These are phyloP conservation scores for Tiaroga cobitis DNA, from an alignment of 2,797 vertebrate species.

Conservation along the genomic window DNA sequence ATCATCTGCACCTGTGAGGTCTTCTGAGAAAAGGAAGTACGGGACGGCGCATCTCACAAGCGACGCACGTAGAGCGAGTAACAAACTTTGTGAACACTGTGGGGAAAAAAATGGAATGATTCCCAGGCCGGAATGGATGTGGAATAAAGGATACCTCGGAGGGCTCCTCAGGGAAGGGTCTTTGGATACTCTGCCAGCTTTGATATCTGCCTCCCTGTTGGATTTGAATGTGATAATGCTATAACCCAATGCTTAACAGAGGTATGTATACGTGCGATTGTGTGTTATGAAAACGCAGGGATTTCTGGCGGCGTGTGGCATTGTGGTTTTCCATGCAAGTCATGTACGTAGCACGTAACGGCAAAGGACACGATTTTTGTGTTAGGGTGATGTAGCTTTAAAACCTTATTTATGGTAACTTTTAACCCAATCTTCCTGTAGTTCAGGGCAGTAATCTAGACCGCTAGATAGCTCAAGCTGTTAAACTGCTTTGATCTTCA, in stretches of 20 bases:
- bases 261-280: constrained; percentile 59
- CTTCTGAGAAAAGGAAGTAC: constrained; percentile 49
- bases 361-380: constrained; percentile 8
- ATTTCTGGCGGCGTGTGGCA: constrained; percentile 17
- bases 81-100: constrained; percentile 40
- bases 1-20: constrained; percentile 52
- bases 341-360: background rate
- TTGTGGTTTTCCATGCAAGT: constrained; percentile 23
- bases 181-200: constrained; percentile 62
- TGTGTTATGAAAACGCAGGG: constrained; percentile 17
- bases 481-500: constrained; percentile 57
- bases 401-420: constrained; percentile 45
- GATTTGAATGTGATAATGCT: constrained; percentile 65
- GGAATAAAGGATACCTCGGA: constrained; percentile 65
- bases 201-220: constrained; percentile 63
- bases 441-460: constrained; percentile 42
- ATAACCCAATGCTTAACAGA: constrained; percentile 67
- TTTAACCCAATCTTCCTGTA: constrained; percentile 52
- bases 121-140: constrained; percentile 57
- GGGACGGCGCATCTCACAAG: constrained; percentile 45
- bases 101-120: constrained; percentile 63
- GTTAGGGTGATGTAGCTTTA: constrained; percentile 27
- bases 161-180: constrained; percentile 56
- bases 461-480: constrained; percentile 55
- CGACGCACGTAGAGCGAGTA: constrained; percentile 38